These are phyloP conservation scores for Macrobrachium nipponense DNA, from an alignment of 1,140 invertebrate species.

Conservation along the genomic window DNA sequence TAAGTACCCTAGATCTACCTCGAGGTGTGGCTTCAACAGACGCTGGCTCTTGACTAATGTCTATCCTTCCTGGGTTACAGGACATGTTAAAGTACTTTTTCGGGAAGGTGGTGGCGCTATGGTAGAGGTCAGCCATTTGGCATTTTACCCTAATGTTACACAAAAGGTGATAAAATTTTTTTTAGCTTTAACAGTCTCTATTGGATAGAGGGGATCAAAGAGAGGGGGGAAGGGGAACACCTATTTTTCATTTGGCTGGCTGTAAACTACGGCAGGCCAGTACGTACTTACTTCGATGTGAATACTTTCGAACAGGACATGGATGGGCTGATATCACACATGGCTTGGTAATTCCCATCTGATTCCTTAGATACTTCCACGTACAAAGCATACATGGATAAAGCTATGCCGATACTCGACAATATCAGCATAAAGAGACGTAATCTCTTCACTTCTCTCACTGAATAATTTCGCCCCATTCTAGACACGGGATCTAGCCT, in stretches of 20 bases:
- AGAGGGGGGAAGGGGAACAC: neutral
- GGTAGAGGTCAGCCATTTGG: no score
- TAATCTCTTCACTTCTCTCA: neutral
- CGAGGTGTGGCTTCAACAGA: no score
- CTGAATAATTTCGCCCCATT: no score
- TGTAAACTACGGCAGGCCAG: neutral
- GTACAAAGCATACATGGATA: slow-evolving; percentile 40
- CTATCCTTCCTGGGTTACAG: no score
- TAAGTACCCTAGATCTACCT: no score
- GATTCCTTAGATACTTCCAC: slow-evolving; percentile 35
- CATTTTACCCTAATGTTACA: no score
- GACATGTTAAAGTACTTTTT: no score
- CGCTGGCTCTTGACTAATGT: no score
- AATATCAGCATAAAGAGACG: slow-evolving; percentile 17
- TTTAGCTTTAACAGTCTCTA: neutral
- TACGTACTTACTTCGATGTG: slow-evolving; percentile 38
- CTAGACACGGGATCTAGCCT: no score
- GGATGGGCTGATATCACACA: slow-evolving; percentile 46
- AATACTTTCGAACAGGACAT: slow-evolving; percentile 53
- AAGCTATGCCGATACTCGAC: slow-evolving; percentile 8
- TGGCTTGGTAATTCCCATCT: slow-evolving; percentile 33
- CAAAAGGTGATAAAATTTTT: no score
- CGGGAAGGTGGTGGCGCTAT: no score
- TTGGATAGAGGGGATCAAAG: no score
- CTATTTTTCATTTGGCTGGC: neutral